phyloP scores from a whole-genome alignment of 2,113 vertebrate species.

The Oryctolagus cuniculus region DNA sequence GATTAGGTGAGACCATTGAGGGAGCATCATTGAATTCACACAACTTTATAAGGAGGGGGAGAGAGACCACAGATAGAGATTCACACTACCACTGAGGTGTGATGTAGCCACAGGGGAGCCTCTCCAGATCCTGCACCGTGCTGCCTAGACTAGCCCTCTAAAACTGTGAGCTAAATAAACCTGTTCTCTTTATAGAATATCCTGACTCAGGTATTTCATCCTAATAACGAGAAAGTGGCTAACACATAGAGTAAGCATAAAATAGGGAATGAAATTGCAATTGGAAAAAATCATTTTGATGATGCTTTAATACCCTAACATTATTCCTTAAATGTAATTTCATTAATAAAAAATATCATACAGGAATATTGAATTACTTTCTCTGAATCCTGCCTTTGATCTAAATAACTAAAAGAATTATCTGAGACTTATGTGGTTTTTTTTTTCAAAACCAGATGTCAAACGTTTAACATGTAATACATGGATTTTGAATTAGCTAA shows the following conservation, averaged over 20 bases:
- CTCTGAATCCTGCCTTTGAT: conserved; percentile 17
- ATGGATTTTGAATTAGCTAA: conserved; percentile 22
- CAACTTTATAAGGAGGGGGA: too few species aligned
- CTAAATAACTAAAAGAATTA: conserved; percentile 23
- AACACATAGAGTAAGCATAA: background rate
- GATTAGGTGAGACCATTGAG: too few species aligned
- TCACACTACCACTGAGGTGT: too few species aligned
- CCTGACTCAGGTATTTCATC: too few species aligned
- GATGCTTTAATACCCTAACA: background rate
- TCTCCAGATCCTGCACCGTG: too few species aligned
- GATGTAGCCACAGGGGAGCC: too few species aligned
- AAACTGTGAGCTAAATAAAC: too few species aligned
- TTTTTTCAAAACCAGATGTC: conserved; percentile 29
- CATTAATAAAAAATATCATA: background rate
- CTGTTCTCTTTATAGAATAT: too few species aligned
- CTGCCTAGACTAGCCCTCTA: too few species aligned
- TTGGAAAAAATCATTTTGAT: background rate
- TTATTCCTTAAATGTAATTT: background rate
- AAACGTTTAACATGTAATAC: background rate
- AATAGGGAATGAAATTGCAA: background rate
- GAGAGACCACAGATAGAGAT: too few species aligned
- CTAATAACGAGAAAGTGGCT: background rate
- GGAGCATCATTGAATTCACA: too few species aligned
- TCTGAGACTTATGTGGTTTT: background rate
- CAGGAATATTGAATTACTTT: conserved; percentile 6